Evolutionary conservation across 2,888 invertebrate species (phyloP), one percentile per base, ranked within the genome.

Genomic region (Agrochola lychnidis): DNA sequence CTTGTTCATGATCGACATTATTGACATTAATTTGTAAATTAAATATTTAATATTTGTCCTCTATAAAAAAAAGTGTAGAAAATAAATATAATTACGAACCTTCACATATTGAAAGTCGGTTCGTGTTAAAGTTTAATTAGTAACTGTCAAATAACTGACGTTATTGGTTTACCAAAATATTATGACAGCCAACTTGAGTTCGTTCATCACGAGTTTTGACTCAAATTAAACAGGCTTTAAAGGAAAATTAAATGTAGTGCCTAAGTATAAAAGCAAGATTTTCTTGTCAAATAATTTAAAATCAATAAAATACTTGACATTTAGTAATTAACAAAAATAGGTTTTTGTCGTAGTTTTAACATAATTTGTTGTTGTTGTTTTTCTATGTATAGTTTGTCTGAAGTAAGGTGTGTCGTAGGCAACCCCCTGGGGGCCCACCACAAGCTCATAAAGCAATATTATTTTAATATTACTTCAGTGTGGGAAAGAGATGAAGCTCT

Each of bases 391-490:
- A 48, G 53, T 79, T 75, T 85, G 80, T 86, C 80, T 77, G 69
- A 76, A 76, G 70, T 78, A 73, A 62, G 71, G 70, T 78, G 57
- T 85, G 78, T 73, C 68, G 82, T 88, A 88, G 87, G 73, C 77
- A 77, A 76, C 79, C 81, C 80, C 64, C 73, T 80, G 85, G 30
- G 30, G 30, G 30, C 30, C 30, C 30, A 30, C 30, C 30, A 30
- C 30, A 1, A 30, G 30, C 30, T 30, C 30, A 30, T 30, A 30
- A 30, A 30, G 2, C 30, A 30, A 2, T 30, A 30, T 30, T 30
- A 30, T 30, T 30, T 30, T 30, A 30, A 30, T 30, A 30, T 30
- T 30, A 30, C 30, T 30, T 30, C 30, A 30, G 30, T 30, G 30
- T 30, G 30, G 30, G 30, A 30, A 30, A 30, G 30, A 30, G 30